Evolutionary conservation across 2,113 vertebrate species (phyloP).

Genomic region (Daboia siamensis): DNA sequence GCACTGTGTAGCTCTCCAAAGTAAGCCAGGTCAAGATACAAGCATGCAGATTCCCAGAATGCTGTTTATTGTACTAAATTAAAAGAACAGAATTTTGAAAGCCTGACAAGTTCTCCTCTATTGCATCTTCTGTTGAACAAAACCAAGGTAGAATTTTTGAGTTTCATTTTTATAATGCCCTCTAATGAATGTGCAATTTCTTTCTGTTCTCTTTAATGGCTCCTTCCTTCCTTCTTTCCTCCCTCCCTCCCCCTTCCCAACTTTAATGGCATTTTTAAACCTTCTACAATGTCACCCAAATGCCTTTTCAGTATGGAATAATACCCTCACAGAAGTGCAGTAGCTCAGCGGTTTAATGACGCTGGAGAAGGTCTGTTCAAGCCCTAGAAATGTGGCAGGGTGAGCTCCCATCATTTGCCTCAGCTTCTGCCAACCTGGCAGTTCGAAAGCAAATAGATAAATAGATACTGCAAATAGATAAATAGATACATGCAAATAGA

Average conservation of each 20-base stretch:
- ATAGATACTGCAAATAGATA: too few species aligned
- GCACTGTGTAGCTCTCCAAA: neutral
- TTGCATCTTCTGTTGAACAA: neutral
- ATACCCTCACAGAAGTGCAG: too few species aligned
- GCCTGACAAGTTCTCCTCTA: neutral
- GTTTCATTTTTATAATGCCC: neutral
- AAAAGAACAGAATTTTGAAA: neutral
- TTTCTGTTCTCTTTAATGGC: neutral
- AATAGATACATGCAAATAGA: too few species aligned
- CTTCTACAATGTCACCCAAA: neutral
- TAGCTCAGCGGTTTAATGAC: too few species aligned
- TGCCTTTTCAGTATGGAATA: neutral
- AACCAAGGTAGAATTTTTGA: neutral
- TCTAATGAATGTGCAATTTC: neutral
- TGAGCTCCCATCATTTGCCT: too few species aligned
- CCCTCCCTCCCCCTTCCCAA: too few species aligned
- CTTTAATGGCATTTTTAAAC: neutral
- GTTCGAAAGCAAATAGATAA: too few species aligned
- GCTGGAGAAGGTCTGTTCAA: too few species aligned
- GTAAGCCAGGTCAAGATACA: neutral
- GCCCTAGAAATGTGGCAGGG: too few species aligned
- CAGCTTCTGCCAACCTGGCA: too few species aligned
- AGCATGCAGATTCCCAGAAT: neutral
- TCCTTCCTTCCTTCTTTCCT: too few species aligned
- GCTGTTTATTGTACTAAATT: neutral